A percentile compares a stretch with the other conserved stretches of the same genome.
Conservation (phyloP, 2,888 invertebrate species). For the Podabrus alpinus region DNA sequence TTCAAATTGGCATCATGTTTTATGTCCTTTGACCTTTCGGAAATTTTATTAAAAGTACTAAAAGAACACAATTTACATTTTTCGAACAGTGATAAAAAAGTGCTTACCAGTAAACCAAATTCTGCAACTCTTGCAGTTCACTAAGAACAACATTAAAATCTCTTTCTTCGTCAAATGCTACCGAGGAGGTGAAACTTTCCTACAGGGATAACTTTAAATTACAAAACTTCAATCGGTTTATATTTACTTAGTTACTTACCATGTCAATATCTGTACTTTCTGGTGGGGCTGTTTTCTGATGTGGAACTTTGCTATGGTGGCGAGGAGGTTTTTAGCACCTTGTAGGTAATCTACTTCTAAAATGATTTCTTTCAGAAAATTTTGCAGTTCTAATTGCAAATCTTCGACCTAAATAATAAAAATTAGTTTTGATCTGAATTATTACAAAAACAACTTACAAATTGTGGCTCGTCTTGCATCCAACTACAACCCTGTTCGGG, state of each 20-base stretch:
- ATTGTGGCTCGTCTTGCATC: neutral
- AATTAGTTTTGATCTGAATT: neutral
- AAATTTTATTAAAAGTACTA: neutral
- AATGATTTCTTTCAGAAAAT: neutral
- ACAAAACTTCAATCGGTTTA: neutral
- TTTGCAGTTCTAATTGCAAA: neutral
- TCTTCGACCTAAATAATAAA: neutral
- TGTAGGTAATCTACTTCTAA: neutral
- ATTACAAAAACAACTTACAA: neutral
- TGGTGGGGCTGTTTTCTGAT: neutral
- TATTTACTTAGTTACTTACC: too few species aligned
- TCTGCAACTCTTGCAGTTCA: neutral
- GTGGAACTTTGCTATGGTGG: neutral
- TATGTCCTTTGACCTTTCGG: neutral
- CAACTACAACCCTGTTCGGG: neutral
- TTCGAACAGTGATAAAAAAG: neutral
- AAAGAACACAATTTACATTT: neutral
- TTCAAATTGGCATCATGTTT: neutral
- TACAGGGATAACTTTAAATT: neutral
- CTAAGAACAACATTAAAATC: neutral
- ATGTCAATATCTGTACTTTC: neutral
- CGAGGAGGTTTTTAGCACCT: too few species aligned
- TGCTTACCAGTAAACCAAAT: neutral
- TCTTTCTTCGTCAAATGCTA: neutral
- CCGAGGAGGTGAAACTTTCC: neutral